Conservation (phyloP, 2,797 vertebrate genomes). For the Trichosurus vulpecula region DNA sequence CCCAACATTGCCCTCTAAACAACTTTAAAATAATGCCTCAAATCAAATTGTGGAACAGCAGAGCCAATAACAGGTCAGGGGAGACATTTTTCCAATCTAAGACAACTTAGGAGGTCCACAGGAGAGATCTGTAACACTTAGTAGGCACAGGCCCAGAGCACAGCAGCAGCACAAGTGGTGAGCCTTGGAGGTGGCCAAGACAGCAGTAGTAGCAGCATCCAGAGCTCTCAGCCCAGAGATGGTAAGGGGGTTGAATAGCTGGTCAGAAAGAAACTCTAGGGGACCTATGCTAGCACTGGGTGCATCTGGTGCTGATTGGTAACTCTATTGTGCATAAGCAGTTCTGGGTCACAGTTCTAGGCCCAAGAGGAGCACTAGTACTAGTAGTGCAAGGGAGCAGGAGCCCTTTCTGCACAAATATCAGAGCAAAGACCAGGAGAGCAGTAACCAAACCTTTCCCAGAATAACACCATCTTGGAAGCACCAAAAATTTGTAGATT, state of each 20-base stretch:
- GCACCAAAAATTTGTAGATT: not conserved
- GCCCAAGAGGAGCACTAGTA: not conserved
- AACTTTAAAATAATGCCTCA: not conserved
- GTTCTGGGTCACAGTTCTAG: not conserved
- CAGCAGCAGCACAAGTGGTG: not conserved
- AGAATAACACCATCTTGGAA: not conserved
- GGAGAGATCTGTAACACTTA: not conserved
- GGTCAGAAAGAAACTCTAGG: not conserved
- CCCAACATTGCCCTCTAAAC: not conserved
- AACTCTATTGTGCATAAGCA: not conserved
- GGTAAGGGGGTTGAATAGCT: not conserved
- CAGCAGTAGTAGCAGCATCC: not conserved
- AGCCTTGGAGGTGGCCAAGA: not conserved
- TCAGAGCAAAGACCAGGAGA: not conserved
- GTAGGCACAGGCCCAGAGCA: not conserved
- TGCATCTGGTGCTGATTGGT: not conserved
- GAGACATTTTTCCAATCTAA: not conserved
- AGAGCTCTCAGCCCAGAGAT: not conserved
- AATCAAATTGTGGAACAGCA: not conserved
- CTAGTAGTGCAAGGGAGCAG: not conserved
- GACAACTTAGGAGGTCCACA: not conserved
- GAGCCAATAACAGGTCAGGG: not conserved
- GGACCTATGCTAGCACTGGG: not conserved
- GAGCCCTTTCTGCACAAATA: not conserved
- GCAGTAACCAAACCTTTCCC: not conserved